Conservation (phyloP, 1,140 invertebrate species). For the Pseudobourletiella spinata region DNA sequence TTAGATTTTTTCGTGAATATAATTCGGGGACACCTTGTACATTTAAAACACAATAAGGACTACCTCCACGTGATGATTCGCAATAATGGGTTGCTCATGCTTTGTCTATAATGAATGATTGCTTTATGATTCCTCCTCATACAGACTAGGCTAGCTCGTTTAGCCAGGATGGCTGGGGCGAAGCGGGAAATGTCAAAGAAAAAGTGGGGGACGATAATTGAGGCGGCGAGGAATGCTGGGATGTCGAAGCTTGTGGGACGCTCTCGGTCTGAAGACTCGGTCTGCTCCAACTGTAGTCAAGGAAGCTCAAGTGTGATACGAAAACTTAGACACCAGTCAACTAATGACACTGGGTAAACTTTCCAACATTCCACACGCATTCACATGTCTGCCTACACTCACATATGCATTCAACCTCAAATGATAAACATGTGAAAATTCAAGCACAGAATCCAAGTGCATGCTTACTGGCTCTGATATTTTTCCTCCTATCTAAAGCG, state of each 20-base stretch:
- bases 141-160: conserved; percentile 40
- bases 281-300: conserved; percentile 57
- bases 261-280: conserved; percentile 67
- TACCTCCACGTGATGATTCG: too few relatives aligned
- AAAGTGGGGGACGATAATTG: conserved; percentile 68
- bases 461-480: background rate
- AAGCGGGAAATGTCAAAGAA: conserved; percentile 48
- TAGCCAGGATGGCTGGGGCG: conserved; percentile 40
- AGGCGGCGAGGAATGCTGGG: conserved; percentile 63
- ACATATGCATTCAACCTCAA: too few relatives aligned
- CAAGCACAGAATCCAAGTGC: too few relatives aligned
- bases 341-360: conserved; percentile 25
- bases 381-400: too few relatives aligned
- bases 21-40: too few relatives aligned
- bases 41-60: too few relatives aligned
- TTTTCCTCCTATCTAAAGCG: background rate
- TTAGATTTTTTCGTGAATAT: too few relatives aligned
- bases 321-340: conserved; percentile 19
- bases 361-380: background rate
- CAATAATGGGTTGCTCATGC: too few relatives aligned
- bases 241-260: conserved; percentile 65
- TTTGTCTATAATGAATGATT: too few relatives aligned
- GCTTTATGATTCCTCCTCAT: too few relatives aligned
- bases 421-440: too few relatives aligned
- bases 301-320: conserved; percentile 29